Percentiles rank a stretch among this genome's conserved stretches.
phyloP scores from a whole-genome alignment of 1,140 invertebrate species.

The Zaprionus capensis region DNA sequence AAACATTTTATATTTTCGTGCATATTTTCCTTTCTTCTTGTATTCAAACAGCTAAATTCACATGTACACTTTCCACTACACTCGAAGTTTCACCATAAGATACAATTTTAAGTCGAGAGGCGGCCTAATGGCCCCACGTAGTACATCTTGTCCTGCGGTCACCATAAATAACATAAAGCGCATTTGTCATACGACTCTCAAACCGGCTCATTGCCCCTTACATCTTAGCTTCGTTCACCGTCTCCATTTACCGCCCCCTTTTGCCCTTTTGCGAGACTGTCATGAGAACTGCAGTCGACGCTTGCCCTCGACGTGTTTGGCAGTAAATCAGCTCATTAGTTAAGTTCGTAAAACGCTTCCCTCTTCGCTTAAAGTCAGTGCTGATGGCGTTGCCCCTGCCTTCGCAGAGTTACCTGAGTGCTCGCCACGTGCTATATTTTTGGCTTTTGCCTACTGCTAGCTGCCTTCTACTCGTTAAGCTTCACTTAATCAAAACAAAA shows the following conservation, averaged over 20 bases:
- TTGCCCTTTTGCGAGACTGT: neutral
- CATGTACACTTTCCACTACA: neutral
- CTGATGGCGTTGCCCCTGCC: neutral
- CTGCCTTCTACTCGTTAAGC: slow-evolving; percentile 71
- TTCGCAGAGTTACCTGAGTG: slow-evolving; percentile 16
- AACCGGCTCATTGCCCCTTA: neutral
- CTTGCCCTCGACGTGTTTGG: slow-evolving; percentile 61
- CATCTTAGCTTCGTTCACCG: slow-evolving; percentile 4
- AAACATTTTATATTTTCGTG: too few species aligned
- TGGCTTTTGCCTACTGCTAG: slow-evolving; percentile 9
- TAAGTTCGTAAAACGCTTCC: slow-evolving; percentile 61
- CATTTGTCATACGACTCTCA: slow-evolving; percentile 75
- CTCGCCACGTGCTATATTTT: slow-evolving; percentile 27
- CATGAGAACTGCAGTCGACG: slow-evolving; percentile 59
- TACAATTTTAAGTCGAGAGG: slow-evolving; percentile 25
- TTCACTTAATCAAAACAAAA: slow-evolving; percentile 84
- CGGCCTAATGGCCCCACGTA: slow-evolving; percentile 74
- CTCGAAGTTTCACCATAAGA: slow-evolving; percentile 33
- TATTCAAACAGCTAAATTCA: neutral
- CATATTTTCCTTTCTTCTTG: too few species aligned
- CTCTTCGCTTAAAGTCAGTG: neutral
- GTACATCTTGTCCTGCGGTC: slow-evolving; percentile 76
- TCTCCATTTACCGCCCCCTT: neutral
- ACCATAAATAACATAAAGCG: slow-evolving; percentile 75
- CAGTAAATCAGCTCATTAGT: slow-evolving; percentile 83